Conservation (phyloP, 1,140 invertebrate genomes). For the Plodia interpunctella region DNA sequence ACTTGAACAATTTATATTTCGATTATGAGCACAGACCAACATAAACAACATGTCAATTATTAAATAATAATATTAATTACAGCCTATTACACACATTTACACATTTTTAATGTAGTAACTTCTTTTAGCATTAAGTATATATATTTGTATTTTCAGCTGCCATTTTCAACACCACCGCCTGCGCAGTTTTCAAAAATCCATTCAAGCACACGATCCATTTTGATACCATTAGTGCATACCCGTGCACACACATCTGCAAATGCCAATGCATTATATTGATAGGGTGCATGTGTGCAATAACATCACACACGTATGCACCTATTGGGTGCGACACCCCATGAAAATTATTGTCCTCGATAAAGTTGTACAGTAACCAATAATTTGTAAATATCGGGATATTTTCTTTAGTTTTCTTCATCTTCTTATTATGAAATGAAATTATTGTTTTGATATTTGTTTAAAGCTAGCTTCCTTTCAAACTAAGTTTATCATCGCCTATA, state of each 20-base stretch:
- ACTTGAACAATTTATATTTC: too few relatives aligned
- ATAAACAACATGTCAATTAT: too few relatives aligned
- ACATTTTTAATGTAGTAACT: too few relatives aligned
- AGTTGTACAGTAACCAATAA: constrained; percentile 11
- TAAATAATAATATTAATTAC: too few relatives aligned
- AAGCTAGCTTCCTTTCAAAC: too few relatives aligned
- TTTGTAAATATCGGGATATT: background rate
- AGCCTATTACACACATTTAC: too few relatives aligned
- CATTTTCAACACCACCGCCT: constrained; percentile 27
- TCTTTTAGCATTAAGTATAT: too few relatives aligned
- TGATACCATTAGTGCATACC: constrained; percentile 35
- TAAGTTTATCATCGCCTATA: too few relatives aligned
- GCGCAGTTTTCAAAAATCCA: constrained; percentile 37
- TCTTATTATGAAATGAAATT: background rate
- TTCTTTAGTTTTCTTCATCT: background rate
- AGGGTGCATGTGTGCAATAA: constrained; percentile 32
- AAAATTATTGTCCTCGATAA: constrained; percentile 44
- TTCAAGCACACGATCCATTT: constrained; percentile 46
- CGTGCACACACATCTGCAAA: constrained; percentile 22
- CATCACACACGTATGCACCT: constrained; percentile 29
- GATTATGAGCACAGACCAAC: too few relatives aligned
- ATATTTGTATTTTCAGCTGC: too few relatives aligned
- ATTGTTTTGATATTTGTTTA: too few relatives aligned
- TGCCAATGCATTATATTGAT: constrained; percentile 17
- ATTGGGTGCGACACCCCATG: constrained; percentile 59